Conservation (phyloP, 2,888 invertebrate species). For the Elysia crispata region DNA sequence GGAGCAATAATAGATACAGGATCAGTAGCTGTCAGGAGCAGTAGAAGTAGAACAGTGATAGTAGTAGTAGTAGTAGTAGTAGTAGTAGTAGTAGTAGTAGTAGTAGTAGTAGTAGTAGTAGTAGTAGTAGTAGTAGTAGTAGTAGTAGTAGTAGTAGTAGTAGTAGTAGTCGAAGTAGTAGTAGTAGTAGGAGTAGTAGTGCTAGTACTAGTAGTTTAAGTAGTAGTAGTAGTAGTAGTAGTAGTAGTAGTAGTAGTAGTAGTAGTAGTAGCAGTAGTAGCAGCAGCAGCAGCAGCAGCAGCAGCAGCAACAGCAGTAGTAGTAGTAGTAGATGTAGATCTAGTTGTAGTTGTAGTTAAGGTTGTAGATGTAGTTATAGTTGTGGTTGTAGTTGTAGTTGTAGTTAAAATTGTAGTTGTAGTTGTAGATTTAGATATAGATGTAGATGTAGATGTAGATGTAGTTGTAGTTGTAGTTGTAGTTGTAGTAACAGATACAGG, state of each 20-base stretch:
- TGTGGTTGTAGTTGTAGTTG: too few species aligned
- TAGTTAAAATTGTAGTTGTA: too few species aligned
- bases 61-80: conserved; percentile 30
- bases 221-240: too few species aligned
- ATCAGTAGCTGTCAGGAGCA: too few species aligned
- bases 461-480: conserved; percentile 34
- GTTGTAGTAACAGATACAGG: too few species aligned
- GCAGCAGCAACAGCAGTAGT: conserved; percentile 20
- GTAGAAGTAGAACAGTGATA: background rate
- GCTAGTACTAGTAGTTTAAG: too few species aligned
- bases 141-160: too few species aligned
- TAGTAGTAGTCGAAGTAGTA: too few species aligned
- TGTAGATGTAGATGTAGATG: conserved; percentile 35
- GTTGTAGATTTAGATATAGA: too few species aligned
- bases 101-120: conserved; percentile 32
- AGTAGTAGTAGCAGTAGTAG: conserved; percentile 23
- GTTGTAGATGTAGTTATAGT: too few species aligned
- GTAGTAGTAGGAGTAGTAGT: too few species aligned
- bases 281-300: background rate
- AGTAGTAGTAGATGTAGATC: conserved; percentile 33
- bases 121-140: conserved; percentile 17
- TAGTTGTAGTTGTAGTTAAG: conserved; percentile 28
- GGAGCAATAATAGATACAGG: too few species aligned
- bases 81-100: conserved; percentile 40
- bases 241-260: conserved; percentile 9